Conservation (phyloP, 2,797 vertebrate species). For the Aplochiton taeniatus region DNA sequence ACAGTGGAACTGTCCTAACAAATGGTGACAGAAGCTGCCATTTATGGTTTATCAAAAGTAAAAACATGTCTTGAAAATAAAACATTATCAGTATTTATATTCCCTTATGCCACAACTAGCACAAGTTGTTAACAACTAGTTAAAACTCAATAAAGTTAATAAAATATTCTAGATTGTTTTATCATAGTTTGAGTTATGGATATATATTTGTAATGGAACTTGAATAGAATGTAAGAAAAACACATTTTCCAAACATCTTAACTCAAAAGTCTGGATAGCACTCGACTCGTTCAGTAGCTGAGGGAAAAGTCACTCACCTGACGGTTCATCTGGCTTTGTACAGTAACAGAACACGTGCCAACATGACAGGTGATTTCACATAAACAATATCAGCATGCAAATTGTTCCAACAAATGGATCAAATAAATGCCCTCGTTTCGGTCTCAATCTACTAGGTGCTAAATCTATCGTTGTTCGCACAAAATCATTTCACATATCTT, state of each 20-base stretch:
- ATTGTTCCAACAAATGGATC: slow-evolving; percentile 40
- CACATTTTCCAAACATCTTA: slow-evolving; percentile 41
- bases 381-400: slow-evolving; percentile 63
- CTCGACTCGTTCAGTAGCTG: slow-evolving; percentile 8
- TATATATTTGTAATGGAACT: slow-evolving; percentile 37
- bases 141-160: slow-evolving; percentile 14
- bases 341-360: slow-evolving; percentile 29
- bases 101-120: slow-evolving; percentile 26
- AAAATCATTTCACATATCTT: slow-evolving; percentile 23
- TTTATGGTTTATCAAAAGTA: slow-evolving; percentile 58
- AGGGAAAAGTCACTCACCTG: slow-evolving; percentile 9
- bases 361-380: slow-evolving; percentile 44
- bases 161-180: slow-evolving; percentile 22
- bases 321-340: slow-evolving; percentile 34
- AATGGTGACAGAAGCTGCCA: slow-evolving; percentile 61
- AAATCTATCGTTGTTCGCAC: slow-evolving; percentile 48
- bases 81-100: slow-evolving; percentile 33
- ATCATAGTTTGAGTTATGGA: slow-evolving; percentile 17
- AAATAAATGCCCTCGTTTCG: slow-evolving; percentile 70
- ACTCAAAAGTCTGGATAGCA: slow-evolving; percentile 29
- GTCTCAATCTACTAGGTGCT: slow-evolving; percentile 40
- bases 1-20: slow-evolving; percentile 44
- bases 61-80: slow-evolving; percentile 50
- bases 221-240: slow-evolving; percentile 49
- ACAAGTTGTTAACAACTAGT: no score